Evolutionary conservation across 2,888 invertebrate genomes (phyloP).

Genomic region (Papilio elwesi): DNA sequence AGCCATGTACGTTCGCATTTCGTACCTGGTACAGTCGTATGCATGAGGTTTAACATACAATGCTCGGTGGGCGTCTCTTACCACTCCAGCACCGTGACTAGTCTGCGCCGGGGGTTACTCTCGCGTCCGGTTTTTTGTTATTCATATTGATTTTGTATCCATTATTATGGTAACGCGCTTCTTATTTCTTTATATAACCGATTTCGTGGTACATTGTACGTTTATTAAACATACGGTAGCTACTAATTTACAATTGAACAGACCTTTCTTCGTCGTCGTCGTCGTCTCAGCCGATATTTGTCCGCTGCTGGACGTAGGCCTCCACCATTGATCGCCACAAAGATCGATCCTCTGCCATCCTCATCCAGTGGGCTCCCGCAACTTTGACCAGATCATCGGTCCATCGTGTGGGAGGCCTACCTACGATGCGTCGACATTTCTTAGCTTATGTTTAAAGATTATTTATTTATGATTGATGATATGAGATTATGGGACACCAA

Average conservation of each 20-base stretch:
- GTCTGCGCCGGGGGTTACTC: constrained; percentile 41
- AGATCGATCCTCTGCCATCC: too few relatives aligned
- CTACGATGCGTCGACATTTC: too few relatives aligned
- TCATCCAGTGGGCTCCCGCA: too few relatives aligned
- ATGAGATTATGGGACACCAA: too few relatives aligned
- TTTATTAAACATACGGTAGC: constrained; percentile 32
- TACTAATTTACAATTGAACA: constrained; percentile 23
- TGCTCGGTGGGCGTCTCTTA: constrained; percentile 66
- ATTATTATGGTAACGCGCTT: constrained; percentile 38
- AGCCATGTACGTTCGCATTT: constrained; percentile 68
- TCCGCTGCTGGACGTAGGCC: too few relatives aligned
- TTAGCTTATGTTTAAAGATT: too few relatives aligned
- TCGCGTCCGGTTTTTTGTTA: constrained; percentile 39
- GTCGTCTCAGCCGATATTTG: too few relatives aligned
- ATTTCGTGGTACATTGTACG: constrained; percentile 17
- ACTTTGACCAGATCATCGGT: too few relatives aligned
- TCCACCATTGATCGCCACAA: too few relatives aligned
- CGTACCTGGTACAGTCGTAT: constrained; percentile 53
- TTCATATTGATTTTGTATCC: constrained; percentile 35
- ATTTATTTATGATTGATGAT: too few relatives aligned
- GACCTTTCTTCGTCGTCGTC: not conserved
- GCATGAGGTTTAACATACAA: constrained; percentile 75
- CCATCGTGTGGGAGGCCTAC: too few relatives aligned
- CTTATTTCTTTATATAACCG: constrained; percentile 31
- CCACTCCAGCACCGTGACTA: constrained; percentile 51